Evolutionary conservation across 2,888 invertebrate genomes (phyloP).

Genomic region (Plagodis dolabraria): DNA sequence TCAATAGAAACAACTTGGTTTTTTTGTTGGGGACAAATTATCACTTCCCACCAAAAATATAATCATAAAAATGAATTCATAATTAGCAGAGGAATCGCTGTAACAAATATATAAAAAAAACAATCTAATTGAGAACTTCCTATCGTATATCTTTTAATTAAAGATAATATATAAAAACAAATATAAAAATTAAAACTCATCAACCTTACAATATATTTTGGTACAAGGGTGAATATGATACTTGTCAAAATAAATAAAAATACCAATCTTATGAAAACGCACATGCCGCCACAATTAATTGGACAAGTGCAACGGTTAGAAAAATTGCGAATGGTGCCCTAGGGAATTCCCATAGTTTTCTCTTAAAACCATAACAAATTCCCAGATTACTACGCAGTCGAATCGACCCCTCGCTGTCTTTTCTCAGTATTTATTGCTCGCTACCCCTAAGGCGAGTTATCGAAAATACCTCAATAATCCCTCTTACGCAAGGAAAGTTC

Average conservation of each 20-base stretch:
- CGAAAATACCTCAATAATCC: slow-evolving; percentile 79
- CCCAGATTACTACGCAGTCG: slow-evolving; percentile 69
- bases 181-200: too few species aligned
- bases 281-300: slow-evolving; percentile 39
- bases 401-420: slow-evolving; percentile 62
- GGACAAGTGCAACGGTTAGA: slow-evolving; percentile 31
- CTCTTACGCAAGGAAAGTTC: slow-evolving; percentile 79
- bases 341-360: slow-evolving; percentile 70
- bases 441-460: slow-evolving; percentile 79
- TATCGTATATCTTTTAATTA: too few species aligned
- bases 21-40: too few species aligned
- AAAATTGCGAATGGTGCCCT: slow-evolving; percentile 66
- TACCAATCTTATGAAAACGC: slow-evolving; percentile 23
- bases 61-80: too few species aligned
- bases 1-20: too few species aligned
- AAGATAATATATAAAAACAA: too few species aligned
- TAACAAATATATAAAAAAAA: too few species aligned
- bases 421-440: slow-evolving; percentile 77
- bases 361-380: slow-evolving; percentile 82
- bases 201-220: too few species aligned
- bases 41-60: too few species aligned
- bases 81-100: too few species aligned
- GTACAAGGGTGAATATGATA: too few species aligned
- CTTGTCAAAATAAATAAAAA: slow-evolving; percentile 18
- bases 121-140: too few species aligned